A percentile compares a stretch with the other conserved stretches of the same genome.
phyloP scores from a whole-genome alignment of 2,888 invertebrate species.

The Parnassius apollo region DNA sequence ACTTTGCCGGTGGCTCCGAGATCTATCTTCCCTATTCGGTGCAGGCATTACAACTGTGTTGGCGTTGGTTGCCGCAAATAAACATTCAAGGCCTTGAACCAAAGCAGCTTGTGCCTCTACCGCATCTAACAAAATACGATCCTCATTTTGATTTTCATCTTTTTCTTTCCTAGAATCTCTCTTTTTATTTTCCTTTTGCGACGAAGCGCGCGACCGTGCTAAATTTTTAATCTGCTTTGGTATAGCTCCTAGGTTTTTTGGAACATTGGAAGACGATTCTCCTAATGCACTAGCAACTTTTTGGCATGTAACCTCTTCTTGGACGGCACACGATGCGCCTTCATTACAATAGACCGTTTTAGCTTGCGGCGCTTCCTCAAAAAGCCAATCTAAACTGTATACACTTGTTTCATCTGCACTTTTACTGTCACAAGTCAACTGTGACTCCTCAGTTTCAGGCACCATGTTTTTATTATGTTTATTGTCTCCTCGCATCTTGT shows the following conservation, averaged over 20 bases:
- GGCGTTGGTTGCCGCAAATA: slow-evolving; percentile 73
- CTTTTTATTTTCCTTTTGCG: slow-evolving; percentile 80
- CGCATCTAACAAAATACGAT: slow-evolving; percentile 67
- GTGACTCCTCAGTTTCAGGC: slow-evolving; percentile 62
- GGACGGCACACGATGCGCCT: slow-evolving; percentile 41
- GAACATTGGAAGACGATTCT: slow-evolving; percentile 72
- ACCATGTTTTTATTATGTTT: slow-evolving; percentile 46
- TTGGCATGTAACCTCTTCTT: slow-evolving; percentile 55
- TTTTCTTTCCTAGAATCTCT: slow-evolving; percentile 72
- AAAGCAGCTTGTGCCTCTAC: slow-evolving; percentile 79
- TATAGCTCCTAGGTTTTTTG: slow-evolving; percentile 86
- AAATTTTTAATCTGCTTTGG: slow-evolving; percentile 84
- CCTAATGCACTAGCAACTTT: slow-evolving; percentile 64
- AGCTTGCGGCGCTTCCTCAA: slow-evolving; percentile 58
- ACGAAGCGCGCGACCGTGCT: slow-evolving; percentile 79
- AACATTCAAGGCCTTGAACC: slow-evolving; percentile 79
- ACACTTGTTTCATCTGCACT: slow-evolving; percentile 70
- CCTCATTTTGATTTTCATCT: slow-evolving; percentile 69
- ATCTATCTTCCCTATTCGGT: slow-evolving; percentile 64
- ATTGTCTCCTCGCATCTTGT: slow-evolving; percentile 46
- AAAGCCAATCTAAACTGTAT: slow-evolving; percentile 75
- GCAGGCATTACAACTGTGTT: slow-evolving; percentile 76
- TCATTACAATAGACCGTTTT: slow-evolving; percentile 47
- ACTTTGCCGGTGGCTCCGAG: slow-evolving; percentile 63
- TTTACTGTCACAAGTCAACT: slow-evolving; percentile 60